Evolutionary conservation across 1,140 invertebrate genomes (phyloP).

Genomic region (Bombus turneri): DNA sequence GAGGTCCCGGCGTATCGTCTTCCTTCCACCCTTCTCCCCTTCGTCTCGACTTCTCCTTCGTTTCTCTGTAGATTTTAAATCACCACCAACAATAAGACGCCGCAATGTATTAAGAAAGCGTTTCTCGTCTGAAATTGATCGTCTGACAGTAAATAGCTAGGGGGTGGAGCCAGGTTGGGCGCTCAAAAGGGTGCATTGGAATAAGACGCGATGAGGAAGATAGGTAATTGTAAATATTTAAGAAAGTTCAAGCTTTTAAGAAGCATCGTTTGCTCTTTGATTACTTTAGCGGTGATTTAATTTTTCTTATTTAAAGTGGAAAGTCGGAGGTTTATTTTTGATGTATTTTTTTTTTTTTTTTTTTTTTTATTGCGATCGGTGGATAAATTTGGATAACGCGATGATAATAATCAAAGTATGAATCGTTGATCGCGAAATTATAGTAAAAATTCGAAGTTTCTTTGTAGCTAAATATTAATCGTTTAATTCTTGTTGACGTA

Average conservation of each 20-base stretch:
- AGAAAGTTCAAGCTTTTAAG: not conserved
- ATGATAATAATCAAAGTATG: not conserved
- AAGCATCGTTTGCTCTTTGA: not conserved
- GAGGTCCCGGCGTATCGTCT: not conserved
- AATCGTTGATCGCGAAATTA: no score
- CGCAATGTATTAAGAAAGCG: slow-evolving; percentile 1
- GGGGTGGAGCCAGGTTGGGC: no score
- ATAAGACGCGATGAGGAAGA: not conserved
- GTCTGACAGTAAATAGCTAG: not conserved
- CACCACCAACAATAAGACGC: slow-evolving; percentile 1
- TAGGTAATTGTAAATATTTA: not conserved
- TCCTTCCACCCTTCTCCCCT: not conserved
- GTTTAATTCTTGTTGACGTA: not conserved
- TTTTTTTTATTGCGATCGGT: no score
- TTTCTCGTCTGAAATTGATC: not conserved
- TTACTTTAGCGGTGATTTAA: not conserved
- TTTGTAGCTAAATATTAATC: not conserved
- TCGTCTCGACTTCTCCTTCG: not conserved
- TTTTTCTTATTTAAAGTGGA: not conserved
- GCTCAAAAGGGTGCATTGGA: not conserved
- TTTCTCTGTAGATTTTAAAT: slow-evolving; percentile 25
- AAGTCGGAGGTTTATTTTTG: not conserved
- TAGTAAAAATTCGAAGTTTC: no score
- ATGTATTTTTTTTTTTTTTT: no score
- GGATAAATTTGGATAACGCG: not conserved